Base-by-base conservation (phyloP, 2,888 invertebrate genomes). In the Heteropelma amictum region DNA sequence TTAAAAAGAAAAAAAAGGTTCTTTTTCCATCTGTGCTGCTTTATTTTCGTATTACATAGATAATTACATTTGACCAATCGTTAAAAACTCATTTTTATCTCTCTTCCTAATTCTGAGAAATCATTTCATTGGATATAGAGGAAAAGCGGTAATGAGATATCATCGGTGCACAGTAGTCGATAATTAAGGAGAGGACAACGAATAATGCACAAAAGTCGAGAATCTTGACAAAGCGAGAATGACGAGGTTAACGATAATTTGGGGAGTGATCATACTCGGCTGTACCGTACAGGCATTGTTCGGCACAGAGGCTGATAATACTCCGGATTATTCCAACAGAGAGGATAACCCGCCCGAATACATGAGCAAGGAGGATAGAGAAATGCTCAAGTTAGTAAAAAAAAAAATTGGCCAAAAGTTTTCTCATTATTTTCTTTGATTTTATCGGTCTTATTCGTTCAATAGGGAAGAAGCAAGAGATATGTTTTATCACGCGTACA, bases 401-500 rank as follows among this genome's bases (percentile, higher is more conserved):
- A 23, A n/a, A n/a, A 14, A 47, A 14, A 14, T 10, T 14, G 1
- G 3, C 8, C 14, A 58, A 28, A 6, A 7, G 23, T n/a, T n/a
- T 8, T 33, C 38, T 33, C 2, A 33, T 28, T 21, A 67, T 26
- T 42, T 38, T 38, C n/a, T n/a, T 30, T 53, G 5, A 40, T 40
- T 10, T 7, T 5, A n/a, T 8, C 3, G 5, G 3, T 5, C 6
- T 38, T 38, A 12, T 7, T 72, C 65, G 70, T 75, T 72, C 85
- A n/a, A n/a, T n/a, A 97, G 97, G 89, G 96, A 97, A 84, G 96
- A 98, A 90, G 93, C 97, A 10, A 92, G 96, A 69, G 95, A 96
- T 85, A 98, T 99, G 98, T 98, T 98, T 89, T 96, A 97, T 89
- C 98, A 98, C 92, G 98, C 97, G 2, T 98, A 98, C 87, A 92